phyloP scores from a whole-genome alignment of 2,113 vertebrate genomes.

The Phylloscopus whistleri region DNA sequence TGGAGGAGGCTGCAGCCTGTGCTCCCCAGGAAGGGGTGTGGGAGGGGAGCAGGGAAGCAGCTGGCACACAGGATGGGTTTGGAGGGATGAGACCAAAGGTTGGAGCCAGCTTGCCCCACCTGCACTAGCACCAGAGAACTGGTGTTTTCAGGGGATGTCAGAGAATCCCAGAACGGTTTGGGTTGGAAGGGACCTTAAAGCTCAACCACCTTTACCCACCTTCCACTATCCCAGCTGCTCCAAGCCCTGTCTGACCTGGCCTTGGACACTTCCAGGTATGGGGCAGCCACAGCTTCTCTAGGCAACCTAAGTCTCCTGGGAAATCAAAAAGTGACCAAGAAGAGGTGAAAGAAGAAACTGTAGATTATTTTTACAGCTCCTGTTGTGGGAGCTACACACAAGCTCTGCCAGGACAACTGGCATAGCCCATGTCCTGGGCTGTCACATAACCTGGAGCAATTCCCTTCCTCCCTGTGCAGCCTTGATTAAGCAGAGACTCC shows the following conservation, averaged over 20 bases:
- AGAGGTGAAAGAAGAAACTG: not conserved
- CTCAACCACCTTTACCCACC: fast-evolving
- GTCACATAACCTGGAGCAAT: not conserved
- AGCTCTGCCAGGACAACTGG: not conserved
- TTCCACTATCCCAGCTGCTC: not conserved
- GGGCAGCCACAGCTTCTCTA: not conserved
- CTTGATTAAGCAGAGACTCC: not conserved
- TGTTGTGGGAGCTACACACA: fast-evolving
- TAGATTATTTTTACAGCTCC: not conserved
- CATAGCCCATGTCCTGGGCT: not conserved
- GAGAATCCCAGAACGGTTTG: not conserved
- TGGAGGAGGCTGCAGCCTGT: not conserved
- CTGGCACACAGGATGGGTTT: fast-evolving
- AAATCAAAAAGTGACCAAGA: not conserved
- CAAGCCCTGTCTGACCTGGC: fast-evolving
- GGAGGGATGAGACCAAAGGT: fast-evolving
- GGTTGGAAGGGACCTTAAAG: not conserved
- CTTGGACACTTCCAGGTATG: not conserved
- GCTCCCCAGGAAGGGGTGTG: fast-evolving
- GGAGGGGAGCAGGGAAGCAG: not conserved
- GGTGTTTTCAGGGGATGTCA: not conserved
- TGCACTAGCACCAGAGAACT: not conserved
- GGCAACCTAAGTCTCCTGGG: not conserved
- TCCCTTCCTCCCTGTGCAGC: not conserved
- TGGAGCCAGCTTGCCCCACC: not conserved